These are phyloP conservation scores for Cephus pulcher DNA, from an alignment of 2,888 invertebrate genomes.

Conservation along the genomic window DNA sequence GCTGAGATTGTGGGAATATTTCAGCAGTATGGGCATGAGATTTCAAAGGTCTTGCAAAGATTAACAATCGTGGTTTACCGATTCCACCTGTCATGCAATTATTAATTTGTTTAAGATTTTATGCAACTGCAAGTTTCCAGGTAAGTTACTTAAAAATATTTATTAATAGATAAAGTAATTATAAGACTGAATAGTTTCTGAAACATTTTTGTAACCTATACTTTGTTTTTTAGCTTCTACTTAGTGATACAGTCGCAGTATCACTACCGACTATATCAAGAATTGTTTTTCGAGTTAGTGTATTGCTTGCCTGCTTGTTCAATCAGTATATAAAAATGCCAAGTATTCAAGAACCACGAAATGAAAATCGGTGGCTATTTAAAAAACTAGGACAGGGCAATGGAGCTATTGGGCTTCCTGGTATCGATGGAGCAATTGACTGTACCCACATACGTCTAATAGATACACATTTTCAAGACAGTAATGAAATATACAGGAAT, in stretches of 20 bases:
- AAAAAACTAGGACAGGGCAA: constrained; percentile 20
- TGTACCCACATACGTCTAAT: constrained; percentile 29
- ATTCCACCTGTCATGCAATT: too few species aligned
- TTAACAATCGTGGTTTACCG: too few species aligned
- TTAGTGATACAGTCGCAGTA: constrained; percentile 18
- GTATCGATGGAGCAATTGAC: constrained; percentile 30
- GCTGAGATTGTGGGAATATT: too few species aligned
- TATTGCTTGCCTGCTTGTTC: constrained; percentile 23
- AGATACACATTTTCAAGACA: constrained; percentile 23
- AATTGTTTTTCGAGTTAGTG: constrained; percentile 26
- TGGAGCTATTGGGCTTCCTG: constrained; percentile 29
- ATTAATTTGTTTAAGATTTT: too few species aligned
- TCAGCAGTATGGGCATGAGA: too few species aligned
- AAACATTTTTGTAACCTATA: constrained; percentile 2
- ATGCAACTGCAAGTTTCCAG: too few species aligned
- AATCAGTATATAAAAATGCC: constrained; percentile 26
- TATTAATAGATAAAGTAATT: too few species aligned
- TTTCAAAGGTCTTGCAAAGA: too few species aligned
- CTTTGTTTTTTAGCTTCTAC: constrained; percentile 21
- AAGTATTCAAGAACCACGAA: constrained; percentile 7
- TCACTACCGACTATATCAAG: constrained; percentile 28
- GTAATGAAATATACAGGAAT: constrained; percentile 30
- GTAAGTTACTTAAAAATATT: too few species aligned
- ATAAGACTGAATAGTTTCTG: background rate
- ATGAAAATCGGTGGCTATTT: constrained; percentile 26